Percentiles rank a stretch among this genome's conserved stretches.
Evolutionary conservation across 2,797 vertebrate species (phyloP).

Genomic region (Pogonophryne albipinna): DNA sequence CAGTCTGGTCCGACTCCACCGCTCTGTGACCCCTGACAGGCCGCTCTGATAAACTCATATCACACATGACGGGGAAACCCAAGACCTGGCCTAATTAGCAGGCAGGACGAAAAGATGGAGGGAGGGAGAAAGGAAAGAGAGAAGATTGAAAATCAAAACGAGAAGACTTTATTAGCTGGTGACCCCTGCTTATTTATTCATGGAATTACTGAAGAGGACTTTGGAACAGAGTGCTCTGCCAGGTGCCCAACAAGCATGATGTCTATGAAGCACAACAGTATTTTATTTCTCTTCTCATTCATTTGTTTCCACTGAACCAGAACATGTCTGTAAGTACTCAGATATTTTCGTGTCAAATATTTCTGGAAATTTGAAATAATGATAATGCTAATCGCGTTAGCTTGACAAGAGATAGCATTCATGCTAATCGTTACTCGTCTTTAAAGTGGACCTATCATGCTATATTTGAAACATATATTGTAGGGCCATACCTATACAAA

Average conservation of each 20-base stretch:
- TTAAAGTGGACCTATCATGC: too few relatives aligned
- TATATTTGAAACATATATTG: too few relatives aligned
- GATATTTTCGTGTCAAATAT: too few relatives aligned
- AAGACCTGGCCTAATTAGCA: conserved; percentile 84
- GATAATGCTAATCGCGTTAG: too few relatives aligned
- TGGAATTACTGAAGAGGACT: conserved; percentile 70
- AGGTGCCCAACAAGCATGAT: conserved; percentile 44
- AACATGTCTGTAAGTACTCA: too few relatives aligned
- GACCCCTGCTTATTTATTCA: conserved; percentile 80
- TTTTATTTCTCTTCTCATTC: too few relatives aligned
- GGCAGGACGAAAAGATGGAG: conserved; percentile 64
- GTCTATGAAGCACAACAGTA: background rate
- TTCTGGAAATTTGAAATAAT: too few relatives aligned
- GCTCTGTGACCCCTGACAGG: conserved; percentile 74
- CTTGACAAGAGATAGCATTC: too few relatives aligned
- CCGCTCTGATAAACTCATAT: conserved; percentile 84
- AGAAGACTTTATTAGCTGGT: conserved; percentile 74
- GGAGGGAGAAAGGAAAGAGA: conserved; percentile 60
- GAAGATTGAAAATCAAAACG: conserved; percentile 83
- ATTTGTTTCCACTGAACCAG: too few relatives aligned
- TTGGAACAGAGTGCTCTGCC: conserved; percentile 67
- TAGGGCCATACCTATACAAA: too few relatives aligned
- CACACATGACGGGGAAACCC: conserved; percentile 81
- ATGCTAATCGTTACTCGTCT: too few relatives aligned
- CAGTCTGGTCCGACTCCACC: conserved; percentile 31